Base-by-base conservation (phyloP, 2,797 vertebrate species). In the Balearica regulorum region DNA sequence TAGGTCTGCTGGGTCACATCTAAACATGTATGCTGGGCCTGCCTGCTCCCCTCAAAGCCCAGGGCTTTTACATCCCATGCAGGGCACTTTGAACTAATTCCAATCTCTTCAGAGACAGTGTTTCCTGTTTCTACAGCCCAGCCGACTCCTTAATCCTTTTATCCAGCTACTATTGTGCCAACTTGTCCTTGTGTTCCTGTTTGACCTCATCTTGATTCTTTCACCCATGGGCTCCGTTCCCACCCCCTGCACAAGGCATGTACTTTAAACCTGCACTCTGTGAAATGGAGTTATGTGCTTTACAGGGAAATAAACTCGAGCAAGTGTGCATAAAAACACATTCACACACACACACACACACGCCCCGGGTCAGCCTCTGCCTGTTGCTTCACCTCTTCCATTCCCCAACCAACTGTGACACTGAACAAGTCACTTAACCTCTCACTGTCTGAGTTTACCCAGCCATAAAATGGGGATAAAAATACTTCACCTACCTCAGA, bases 81-180 rank as follows among this genome's bases (percentile, higher is more conserved):
- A 64, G 90, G 83, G 94, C 20, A 5, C 93, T 96, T 95, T 94
- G 95, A 97, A 94, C 86, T 90, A 8, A 2, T 64, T 91, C 94
- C 96, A 97, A 0, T 0, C 3, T 0, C 75, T 79, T 91, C 93
- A 80, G 81, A 90, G 83, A 39, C 46, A 25, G 70, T 2, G 18
- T 20, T 94, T 93, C 95, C 95, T 93, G 92, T 58, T 95, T 16
- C 83, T 76, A 7, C 86, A 64, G 19, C 29, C 39, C 91, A 90
- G 80, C 37, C 43, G 35, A 62, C 68, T 93, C 83, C 81, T 80
- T 96, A 95, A 96, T 96, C 90, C 93, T 22, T 82, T 96, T 86
- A 94, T 88, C 60, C 95, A 20, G 55, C 80, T 31, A 10, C 62
- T 2, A 4, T 6, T 3, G 39, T 87, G 94, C 95, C 96, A 95